Conservation (phyloP, 2,113 vertebrate species). For the Hoplias malabaricus region DNA sequence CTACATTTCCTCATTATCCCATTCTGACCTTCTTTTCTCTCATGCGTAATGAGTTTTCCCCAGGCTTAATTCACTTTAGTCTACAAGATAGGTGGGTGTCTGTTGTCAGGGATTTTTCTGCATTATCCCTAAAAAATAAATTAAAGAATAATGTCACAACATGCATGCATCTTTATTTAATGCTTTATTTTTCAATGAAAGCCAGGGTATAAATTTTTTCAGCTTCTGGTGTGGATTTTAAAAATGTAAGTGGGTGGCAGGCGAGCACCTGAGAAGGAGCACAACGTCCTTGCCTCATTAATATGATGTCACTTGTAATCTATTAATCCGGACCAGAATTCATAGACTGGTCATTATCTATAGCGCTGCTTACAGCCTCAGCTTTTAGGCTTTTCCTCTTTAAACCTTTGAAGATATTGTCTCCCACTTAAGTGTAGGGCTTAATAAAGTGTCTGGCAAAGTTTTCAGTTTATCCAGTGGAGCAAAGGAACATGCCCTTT, state of each 20-base stretch:
- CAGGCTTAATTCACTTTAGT: neutral
- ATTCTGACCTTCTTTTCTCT: neutral
- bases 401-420: neutral
- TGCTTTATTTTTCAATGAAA: constrained; percentile 1
- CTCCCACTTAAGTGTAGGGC: neutral
- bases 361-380: neutral
- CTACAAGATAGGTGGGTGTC: neutral
- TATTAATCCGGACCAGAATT: constrained; percentile 39
- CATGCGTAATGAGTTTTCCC: neutral
- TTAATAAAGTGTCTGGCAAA: neutral
- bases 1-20: neutral
- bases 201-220: constrained; percentile 13
- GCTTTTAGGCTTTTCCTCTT: neutral
- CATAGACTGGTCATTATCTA: neutral
- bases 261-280: neutral
- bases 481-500: neutral
- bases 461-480: neutral
- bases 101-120: neutral
- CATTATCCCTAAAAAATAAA: constrained; percentile 7
- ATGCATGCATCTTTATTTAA: neutral
- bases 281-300: constrained; percentile 21
- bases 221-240: constrained; percentile 25
- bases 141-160: neutral
- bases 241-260: neutral
- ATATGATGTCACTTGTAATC: constrained; percentile 35